phyloP scores from a whole-genome alignment of 2,888 invertebrate species.

The Trachelus iudaicus region DNA sequence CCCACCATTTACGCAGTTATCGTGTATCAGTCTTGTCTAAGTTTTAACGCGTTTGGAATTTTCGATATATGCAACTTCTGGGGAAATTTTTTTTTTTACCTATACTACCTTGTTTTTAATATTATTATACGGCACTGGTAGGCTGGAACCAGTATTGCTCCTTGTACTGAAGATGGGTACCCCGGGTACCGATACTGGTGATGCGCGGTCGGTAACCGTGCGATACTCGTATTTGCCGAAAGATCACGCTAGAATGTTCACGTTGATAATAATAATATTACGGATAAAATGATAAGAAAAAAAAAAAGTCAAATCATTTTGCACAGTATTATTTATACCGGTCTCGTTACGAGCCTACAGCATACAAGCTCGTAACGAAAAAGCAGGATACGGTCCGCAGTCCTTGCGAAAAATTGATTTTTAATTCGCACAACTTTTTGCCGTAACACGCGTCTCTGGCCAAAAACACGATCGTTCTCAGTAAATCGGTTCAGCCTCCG shows the following conservation, averaged over 20 bases:
- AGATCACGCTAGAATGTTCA: slow-evolving; percentile 34
- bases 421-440: not conserved
- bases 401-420: not conserved
- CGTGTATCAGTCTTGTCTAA: not conserved
- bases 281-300: not conserved
- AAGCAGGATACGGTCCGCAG: not conserved
- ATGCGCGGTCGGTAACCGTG: slow-evolving; percentile 36
- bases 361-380: not conserved
- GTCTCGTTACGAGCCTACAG: too few species aligned
- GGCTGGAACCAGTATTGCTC: not conserved
- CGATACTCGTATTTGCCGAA: slow-evolving; percentile 33
- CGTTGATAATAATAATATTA: not conserved
- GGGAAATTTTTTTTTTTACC: not conserved
- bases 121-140: not conserved
- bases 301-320: not conserved
- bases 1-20: not conserved
- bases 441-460: not conserved
- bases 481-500: not conserved
- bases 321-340: too few species aligned
- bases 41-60: not conserved
- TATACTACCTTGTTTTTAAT: slow-evolving; percentile 7
- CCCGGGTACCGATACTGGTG: not conserved
- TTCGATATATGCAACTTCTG: too few species aligned
- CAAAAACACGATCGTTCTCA: not conserved
- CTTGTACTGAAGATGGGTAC: not conserved